Evolutionary conservation across 2,888 invertebrate species (phyloP), one percentile per base, ranked within the genome.

Genomic region (Pomacea canaliculata): DNA sequence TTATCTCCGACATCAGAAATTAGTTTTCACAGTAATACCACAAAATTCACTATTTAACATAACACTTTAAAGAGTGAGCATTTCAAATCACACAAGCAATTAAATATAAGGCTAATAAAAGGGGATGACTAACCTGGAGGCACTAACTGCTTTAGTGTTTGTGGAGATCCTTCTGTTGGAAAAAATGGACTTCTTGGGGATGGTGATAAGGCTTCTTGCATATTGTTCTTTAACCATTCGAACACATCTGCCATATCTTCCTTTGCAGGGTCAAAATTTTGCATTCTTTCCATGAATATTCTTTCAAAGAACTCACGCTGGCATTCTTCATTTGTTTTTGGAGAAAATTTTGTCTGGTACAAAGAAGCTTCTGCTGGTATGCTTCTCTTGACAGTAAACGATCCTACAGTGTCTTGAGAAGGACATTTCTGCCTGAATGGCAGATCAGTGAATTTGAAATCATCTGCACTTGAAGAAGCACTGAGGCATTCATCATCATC

Each of bases 181-280:
- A 74, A 74, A 62, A 74, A 74, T 13, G 73, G 73, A 67, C 73
- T 74, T n/a, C 19, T 74, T 9, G 73, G 73, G 10, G 73, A 74
- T 7, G 73, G 73, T n/a, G 69, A 68, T 60, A 74, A 27, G 59
- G 62, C 68, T 62, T 74, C 73, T 46, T 37, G 60, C 7, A 74
- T 60, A 59, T 74, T 74, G 46, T 69, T 74, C 69, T 62, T 74
- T n/a, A 74, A 27, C 73, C 73, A 74, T 13, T 74, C 69, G 10
- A 74, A 48, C 49, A 74, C 49, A 9, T 74, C 73, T 13, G 13
- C 13, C 13, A 74, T 46, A 27, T 37, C 68, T 23, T 74, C 73
- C 23, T 74, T 68, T 37, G 4, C 23, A 10, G 73, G 73, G 51
- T 74, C 69, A 49, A 69, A 74, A 23, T 74, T 46, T n/a, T 60